Conservation (phyloP, 2,797 vertebrate genomes). For the Melanotaenia boesemani region DNA sequence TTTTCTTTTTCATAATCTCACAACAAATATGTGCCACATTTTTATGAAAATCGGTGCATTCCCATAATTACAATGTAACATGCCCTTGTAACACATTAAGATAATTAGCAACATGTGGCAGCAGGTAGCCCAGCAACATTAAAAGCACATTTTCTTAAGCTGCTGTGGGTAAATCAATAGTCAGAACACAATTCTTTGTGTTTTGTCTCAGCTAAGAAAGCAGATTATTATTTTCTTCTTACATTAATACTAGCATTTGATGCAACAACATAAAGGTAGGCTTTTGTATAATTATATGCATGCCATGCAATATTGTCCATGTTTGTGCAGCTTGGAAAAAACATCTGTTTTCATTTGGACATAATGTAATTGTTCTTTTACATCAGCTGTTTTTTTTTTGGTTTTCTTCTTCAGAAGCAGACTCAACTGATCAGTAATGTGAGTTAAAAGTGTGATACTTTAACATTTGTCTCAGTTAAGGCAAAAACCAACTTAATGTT, state of each 20-base stretch:
- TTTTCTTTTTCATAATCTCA: background rate
- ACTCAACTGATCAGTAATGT: conserved; percentile 1
- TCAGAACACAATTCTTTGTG: background rate
- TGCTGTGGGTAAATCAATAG: background rate
- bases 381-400: background rate
- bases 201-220: background rate
- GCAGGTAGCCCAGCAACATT: conserved; percentile 9
- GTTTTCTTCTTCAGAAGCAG: background rate
- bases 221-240: too few species aligned
- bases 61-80: background rate
- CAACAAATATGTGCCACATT: background rate
- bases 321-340: background rate
- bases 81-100: background rate
- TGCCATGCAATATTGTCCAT: too few species aligned
- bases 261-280: too few species aligned
- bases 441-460: background rate
- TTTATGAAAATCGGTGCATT: background rate
- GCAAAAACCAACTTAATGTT: background rate
- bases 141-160: background rate
- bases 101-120: background rate
- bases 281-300: too few species aligned
- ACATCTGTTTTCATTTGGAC: background rate
- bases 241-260: too few species aligned
- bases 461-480: background rate
- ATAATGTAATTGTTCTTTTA: conserved; percentile 2